phyloP scores from a whole-genome alignment of 2,888 invertebrate species.

The Lochmaea capreae region DNA sequence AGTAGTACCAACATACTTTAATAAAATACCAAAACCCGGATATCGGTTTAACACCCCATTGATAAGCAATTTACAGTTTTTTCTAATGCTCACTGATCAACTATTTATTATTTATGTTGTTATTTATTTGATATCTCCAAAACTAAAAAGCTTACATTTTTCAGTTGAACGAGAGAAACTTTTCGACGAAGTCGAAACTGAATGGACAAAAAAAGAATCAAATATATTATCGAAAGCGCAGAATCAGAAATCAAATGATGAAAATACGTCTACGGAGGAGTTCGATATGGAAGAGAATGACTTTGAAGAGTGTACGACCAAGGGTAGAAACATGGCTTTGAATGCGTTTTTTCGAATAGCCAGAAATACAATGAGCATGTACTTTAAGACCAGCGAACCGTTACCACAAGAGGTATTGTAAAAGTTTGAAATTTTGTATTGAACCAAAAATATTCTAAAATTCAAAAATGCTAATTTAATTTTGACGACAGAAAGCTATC shows the following conservation, averaged over 20 bases:
- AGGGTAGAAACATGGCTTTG: slow-evolving; percentile 83
- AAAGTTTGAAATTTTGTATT: slow-evolving; percentile 42
- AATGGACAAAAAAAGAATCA: slow-evolving; percentile 77
- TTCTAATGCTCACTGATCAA: no score
- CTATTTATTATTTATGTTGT: no score
- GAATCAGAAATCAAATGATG: slow-evolving; percentile 59
- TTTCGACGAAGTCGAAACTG: slow-evolving; percentile 78
- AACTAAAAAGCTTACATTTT: slow-evolving; percentile 49
- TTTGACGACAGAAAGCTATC: no score
- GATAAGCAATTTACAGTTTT: no score
- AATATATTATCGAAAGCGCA: slow-evolving; percentile 58
- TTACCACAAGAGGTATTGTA: slow-evolving; percentile 71
- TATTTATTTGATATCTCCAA: no score
- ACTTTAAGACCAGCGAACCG: slow-evolving; percentile 78
- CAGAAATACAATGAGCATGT: slow-evolving; percentile 83
- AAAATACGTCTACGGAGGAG: slow-evolving; percentile 63
- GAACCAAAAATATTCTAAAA: no score
- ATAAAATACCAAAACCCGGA: no score
- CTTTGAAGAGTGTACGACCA: slow-evolving; percentile 82
- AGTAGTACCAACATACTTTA: no score
- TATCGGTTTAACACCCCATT: no score
- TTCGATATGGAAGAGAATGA: slow-evolving; percentile 66
- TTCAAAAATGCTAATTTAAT: no score
- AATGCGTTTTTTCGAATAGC: slow-evolving; percentile 85
- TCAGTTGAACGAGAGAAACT: slow-evolving; percentile 80